A percentile compares a stretch with the other conserved stretches of the same genome.
These are phyloP conservation scores for Drosophila pseudotalamancana DNA, from an alignment of 2,888 invertebrate species.

Conservation along the genomic window DNA sequence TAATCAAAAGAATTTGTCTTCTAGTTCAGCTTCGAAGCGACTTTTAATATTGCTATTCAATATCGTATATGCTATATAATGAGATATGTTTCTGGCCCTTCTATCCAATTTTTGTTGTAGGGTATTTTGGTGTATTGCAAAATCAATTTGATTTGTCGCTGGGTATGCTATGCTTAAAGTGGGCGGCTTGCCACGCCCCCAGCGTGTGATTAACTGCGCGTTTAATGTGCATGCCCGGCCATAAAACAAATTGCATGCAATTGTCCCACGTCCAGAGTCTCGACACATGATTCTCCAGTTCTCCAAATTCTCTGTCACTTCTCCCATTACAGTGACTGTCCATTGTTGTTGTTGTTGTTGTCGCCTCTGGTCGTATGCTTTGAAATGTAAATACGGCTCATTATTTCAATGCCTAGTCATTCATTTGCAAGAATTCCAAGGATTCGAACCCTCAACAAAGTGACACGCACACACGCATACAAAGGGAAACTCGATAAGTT, in stretches of 20 bases:
- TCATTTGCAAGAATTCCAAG: slow-evolving; percentile 62
- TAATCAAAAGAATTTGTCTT: too few species aligned
- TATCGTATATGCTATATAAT: too few species aligned
- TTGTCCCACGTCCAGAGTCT: slow-evolving; percentile 44
- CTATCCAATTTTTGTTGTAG: too few species aligned
- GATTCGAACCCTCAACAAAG: slow-evolving; percentile 10
- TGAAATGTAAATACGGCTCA: slow-evolving; percentile 77
- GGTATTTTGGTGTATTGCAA: slow-evolving; percentile 27
- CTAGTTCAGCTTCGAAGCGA: too few species aligned
- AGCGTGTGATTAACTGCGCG: slow-evolving; percentile 77
- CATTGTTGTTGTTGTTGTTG: slow-evolving; percentile 32
- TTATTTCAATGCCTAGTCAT: slow-evolving; percentile 71
- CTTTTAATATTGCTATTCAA: too few species aligned
- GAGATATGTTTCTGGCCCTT: too few species aligned
- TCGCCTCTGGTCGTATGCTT: slow-evolving; percentile 46
- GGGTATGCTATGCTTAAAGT: slow-evolving; percentile 9
- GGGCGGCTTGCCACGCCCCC: slow-evolving; percentile 48
- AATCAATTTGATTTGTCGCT: slow-evolving; percentile 78
- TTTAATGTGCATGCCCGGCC: slow-evolving; percentile 73
- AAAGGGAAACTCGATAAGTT: slow-evolving; percentile 9
- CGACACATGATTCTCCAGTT: slow-evolving; percentile 7
- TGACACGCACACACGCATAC: neutral
- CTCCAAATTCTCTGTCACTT: slow-evolving; percentile 4
- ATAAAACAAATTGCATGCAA: slow-evolving; percentile 78
- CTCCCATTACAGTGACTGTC: slow-evolving; percentile 19